phyloP scores from a whole-genome alignment of 2,113 vertebrate genomes.

The Colinus virginianus region DNA sequence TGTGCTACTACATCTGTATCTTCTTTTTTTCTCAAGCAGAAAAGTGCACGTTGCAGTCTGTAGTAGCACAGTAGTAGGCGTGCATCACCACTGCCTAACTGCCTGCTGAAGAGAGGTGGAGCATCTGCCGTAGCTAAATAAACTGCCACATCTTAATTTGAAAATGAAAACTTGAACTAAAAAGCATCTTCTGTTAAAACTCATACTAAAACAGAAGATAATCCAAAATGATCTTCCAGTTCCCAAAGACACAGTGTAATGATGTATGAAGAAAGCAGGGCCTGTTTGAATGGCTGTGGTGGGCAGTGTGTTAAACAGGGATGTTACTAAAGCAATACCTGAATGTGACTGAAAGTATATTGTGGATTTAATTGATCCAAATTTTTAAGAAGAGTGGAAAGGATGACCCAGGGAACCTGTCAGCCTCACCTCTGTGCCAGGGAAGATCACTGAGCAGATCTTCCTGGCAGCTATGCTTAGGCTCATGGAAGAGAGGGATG shows the following conservation, averaged over 20 bases:
- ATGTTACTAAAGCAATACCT: background rate
- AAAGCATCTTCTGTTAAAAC: background rate
- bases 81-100: background rate
- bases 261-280: background rate
- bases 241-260: background rate
- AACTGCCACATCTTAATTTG: background rate
- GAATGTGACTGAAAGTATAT: background rate
- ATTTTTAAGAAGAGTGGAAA: background rate
- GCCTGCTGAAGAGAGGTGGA: background rate
- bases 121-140: background rate
- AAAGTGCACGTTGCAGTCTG: background rate
- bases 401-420: background rate
- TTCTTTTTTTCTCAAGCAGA: background rate
- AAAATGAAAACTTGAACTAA: background rate
- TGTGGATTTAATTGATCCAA: background rate
- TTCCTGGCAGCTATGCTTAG: background rate
- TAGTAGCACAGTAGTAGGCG: background rate
- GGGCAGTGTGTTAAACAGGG: background rate
- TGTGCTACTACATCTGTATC: background rate
- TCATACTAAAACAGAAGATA: background rate
- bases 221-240: background rate
- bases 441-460: background rate
- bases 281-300: background rate
- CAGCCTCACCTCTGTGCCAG: background rate
- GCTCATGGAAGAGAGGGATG: background rate